Evolutionary conservation across 2,888 invertebrate genomes (phyloP), one percentile per base, ranked within the genome.

Genomic region (Mesopsocus fuscifrons): DNA sequence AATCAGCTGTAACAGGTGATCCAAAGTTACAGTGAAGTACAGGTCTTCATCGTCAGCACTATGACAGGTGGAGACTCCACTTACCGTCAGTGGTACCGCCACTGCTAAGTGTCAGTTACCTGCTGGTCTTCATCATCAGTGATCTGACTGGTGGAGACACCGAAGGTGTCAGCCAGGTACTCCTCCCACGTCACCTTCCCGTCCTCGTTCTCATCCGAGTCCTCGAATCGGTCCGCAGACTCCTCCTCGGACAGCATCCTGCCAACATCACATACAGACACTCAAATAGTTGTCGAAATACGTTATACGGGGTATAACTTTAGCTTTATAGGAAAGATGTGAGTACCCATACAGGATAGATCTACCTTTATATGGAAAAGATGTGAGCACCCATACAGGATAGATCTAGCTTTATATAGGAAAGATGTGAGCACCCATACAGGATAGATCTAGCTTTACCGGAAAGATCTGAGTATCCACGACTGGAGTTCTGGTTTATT

Each of bases 391-490:
- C n/a, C n/a, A n/a, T n/a, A n/a, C n/a, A n/a, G n/a, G n/a, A n/a
- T n/a, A n/a, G n/a, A n/a, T n/a, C n/a, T n/a, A n/a, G n/a, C n/a
- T n/a, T n/a, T n/a, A n/a, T n/a, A n/a, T n/a, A n/a, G n/a, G n/a
- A n/a, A n/a, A n/a, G n/a, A n/a, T n/a, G n/a, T n/a, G n/a, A n/a
- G n/a, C n/a, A n/a, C n/a, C n/a, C n/a, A n/a, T n/a, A n/a, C n/a
- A n/a, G n/a, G n/a, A 26, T 26, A 26, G 26, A 26, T 9, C 26
- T 26, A 26, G 26, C 6, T 26, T 26, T 26, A 82, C 78, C 69
- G 70, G 63, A 95, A 94, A 13, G 94, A 92, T 52, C 82, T 72
- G 50, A 89, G 63, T 54, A 98, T 89, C 95, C 95, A 97, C 3
- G 80, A 72, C 58, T 79, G 82, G 8, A 98, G 65, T 61, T 97